These are phyloP conservation scores for Griposia aprilina DNA, from an alignment of 2,888 invertebrate species.

Conservation along the genomic window DNA sequence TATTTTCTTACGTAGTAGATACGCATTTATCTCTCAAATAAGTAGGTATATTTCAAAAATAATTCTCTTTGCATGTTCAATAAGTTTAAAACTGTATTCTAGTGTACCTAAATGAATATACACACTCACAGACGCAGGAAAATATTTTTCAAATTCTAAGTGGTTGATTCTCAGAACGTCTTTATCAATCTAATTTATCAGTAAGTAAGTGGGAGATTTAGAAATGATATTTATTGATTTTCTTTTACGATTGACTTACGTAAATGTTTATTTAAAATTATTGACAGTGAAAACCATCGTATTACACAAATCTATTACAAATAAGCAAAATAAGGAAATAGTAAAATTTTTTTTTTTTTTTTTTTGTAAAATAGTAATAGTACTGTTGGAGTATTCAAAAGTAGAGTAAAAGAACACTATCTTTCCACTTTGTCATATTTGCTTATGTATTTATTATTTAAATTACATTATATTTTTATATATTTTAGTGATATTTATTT, in stretches of 20 bases:
- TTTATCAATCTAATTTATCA: constrained; percentile 19
- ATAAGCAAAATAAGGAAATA: background rate
- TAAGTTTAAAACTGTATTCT: background rate
- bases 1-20: constrained; percentile 8
- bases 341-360: too few species aligned
- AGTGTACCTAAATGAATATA: background rate
- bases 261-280: background rate
- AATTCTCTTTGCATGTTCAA: background rate
- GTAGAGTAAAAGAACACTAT: too few species aligned
- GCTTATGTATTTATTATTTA: too few species aligned
- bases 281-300: background rate
- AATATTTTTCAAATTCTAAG: background rate
- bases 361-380: too few species aligned
- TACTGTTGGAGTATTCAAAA: too few species aligned
- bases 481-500: too few species aligned
- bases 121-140: background rate
- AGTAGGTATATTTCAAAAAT: background rate
- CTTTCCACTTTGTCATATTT: too few species aligned
- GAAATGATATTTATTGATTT: background rate
- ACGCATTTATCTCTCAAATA: constrained; percentile 1
- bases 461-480: too few species aligned
- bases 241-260: background rate
- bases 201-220: background rate
- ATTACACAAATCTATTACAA: background rate
- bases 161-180: constrained; percentile 15